A percentile compares a stretch with the other conserved stretches of the same genome.
phyloP scores from a whole-genome alignment of 1,140 invertebrate species.

The Drosophila nannoptera region DNA sequence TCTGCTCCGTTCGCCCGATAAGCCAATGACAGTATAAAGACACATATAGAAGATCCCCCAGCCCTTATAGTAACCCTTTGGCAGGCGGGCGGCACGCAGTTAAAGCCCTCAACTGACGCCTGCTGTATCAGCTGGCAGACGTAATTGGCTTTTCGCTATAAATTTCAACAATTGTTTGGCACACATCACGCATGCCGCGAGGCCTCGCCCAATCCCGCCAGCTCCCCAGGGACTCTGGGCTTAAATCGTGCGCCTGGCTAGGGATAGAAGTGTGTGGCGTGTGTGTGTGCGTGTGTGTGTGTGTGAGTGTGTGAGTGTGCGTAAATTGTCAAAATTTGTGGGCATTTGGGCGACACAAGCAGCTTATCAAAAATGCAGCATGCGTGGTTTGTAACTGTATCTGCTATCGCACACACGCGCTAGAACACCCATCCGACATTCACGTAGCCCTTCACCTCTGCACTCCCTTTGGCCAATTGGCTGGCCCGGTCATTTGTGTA shows the following conservation, averaged over 20 bases:
- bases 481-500: constrained; percentile 26
- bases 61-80: constrained; percentile 24
- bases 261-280: constrained; percentile 1
- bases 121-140: constrained; percentile 18
- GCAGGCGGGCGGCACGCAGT: constrained; percentile 11
- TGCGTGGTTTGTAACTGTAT: constrained; percentile 50
- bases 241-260: constrained; percentile 34
- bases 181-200: constrained; percentile 24
- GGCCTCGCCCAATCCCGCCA: neutral
- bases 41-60: constrained; percentile 9
- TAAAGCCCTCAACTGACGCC: constrained; percentile 23
- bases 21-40: constrained; percentile 14
- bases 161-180: constrained; percentile 61
- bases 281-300: constrained; percentile 1
- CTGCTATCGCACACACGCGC: neutral
- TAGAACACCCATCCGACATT: neutral
- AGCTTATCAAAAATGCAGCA: constrained; percentile 69
- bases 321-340: constrained; percentile 63
- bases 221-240: constrained; percentile 29
- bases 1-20: constrained; percentile 31
- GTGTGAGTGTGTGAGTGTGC: constrained; percentile 1
- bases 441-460: neutral
- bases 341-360: constrained; percentile 28
- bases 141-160: constrained; percentile 70
- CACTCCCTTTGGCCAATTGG: constrained; percentile 39